phyloP scores from a whole-genome alignment of 2,888 invertebrate genomes.

The Tetranychus truncatus region DNA sequence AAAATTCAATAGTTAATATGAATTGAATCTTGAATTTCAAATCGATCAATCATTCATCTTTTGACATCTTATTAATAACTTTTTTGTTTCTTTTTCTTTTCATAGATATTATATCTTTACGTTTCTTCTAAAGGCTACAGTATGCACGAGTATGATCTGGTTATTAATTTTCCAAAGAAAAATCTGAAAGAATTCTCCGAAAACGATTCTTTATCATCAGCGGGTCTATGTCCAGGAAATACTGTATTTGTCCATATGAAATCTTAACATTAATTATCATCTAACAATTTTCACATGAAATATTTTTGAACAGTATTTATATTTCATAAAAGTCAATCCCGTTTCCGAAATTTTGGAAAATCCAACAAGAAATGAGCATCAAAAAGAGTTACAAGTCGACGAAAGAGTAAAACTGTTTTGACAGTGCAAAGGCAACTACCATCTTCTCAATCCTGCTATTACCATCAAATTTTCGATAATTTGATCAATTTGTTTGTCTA shows the following conservation, averaged over 20 bases:
- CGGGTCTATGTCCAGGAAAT: slow-evolving; percentile 35
- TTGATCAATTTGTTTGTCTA: too few species aligned
- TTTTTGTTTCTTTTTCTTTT: slow-evolving; percentile 19
- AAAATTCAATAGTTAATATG: too few species aligned
- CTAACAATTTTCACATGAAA: neutral
- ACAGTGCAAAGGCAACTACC: too few species aligned
- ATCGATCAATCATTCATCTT: neutral
- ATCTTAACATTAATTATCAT: slow-evolving; percentile 14
- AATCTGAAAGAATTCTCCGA: slow-evolving; percentile 33
- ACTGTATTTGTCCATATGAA: slow-evolving; percentile 35
- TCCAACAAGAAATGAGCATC: too few species aligned
- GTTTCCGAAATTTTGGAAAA: too few species aligned
- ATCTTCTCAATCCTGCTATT: too few species aligned
- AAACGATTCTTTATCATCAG: slow-evolving; percentile 32
- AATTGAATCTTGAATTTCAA: too few species aligned
- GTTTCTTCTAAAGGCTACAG: slow-evolving; percentile 33
- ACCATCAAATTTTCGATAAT: too few species aligned
- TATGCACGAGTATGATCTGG: slow-evolving; percentile 34
- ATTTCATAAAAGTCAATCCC: neutral
- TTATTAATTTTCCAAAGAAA: slow-evolving; percentile 35
- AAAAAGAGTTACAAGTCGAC: too few species aligned
- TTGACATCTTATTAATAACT: neutral
- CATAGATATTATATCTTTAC: slow-evolving; percentile 33
- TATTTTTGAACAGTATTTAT: neutral
- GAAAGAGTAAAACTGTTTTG: too few species aligned